Conservation (phyloP, 2,797 vertebrate genomes). For the Liparis tanakae region DNA sequence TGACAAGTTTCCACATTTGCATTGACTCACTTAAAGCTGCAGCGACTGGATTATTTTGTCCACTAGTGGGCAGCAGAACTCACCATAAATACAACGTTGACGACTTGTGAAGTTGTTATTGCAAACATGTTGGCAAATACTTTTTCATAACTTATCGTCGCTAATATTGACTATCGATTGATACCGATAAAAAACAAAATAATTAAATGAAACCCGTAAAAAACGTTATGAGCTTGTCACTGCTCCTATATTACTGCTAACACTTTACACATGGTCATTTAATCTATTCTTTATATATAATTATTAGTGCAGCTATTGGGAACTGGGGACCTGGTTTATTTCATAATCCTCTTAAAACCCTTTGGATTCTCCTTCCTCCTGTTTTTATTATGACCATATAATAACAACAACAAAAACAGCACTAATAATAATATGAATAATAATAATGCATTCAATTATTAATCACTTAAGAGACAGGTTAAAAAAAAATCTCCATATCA, state of each 20-base stretch:
- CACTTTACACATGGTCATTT: no score
- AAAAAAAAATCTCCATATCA: not conserved
- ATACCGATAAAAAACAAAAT: not conserved
- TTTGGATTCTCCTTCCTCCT: not conserved
- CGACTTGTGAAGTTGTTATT: not conserved
- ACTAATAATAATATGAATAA: not conserved
- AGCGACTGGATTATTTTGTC: not conserved
- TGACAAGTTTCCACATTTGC: not conserved
- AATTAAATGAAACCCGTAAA: not conserved
- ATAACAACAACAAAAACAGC: not conserved
- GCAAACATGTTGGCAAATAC: not conserved
- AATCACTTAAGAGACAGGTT: no score
- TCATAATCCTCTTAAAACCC: not conserved
- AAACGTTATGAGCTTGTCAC: not conserved
- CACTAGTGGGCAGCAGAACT: slow-evolving; percentile 3
- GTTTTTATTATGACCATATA: not conserved
- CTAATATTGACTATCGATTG: not conserved
- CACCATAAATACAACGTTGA: not conserved
- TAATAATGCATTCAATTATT: not conserved
- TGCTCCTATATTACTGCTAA: no score
- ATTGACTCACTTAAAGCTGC: not conserved
- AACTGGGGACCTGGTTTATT: not conserved
- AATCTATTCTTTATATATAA: no score
- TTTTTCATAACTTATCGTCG: not conserved
- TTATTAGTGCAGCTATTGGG: not conserved